These are phyloP conservation scores for Tortricodes alternella DNA, from an alignment of 2,888 invertebrate species.

Conservation along the genomic window DNA sequence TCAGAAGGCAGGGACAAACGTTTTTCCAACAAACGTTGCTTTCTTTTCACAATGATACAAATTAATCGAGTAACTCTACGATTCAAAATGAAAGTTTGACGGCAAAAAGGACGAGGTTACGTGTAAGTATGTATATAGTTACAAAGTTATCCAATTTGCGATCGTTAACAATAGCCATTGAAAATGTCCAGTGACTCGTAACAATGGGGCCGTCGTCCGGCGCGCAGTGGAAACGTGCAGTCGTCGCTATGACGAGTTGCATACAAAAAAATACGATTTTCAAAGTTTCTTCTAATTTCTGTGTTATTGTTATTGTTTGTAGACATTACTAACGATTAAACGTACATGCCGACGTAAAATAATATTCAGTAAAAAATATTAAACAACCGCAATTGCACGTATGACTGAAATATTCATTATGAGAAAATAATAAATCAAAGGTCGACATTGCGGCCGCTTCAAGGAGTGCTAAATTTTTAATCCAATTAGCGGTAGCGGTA, in stretches of 20 bases:
- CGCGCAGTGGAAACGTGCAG: slow-evolving; percentile 7
- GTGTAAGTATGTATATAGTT: slow-evolving; percentile 22
- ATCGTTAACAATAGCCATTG: slow-evolving; percentile 53
- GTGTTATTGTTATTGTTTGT: too few species aligned
- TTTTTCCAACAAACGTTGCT: not conserved
- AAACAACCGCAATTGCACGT: too few species aligned
- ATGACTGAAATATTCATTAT: slow-evolving; percentile 23
- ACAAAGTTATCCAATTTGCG: slow-evolving; percentile 53
- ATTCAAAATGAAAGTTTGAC: slow-evolving; percentile 22
- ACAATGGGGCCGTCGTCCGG: slow-evolving; percentile 37
- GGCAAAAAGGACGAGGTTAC: slow-evolving; percentile 23
- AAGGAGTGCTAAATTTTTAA: slow-evolving; percentile 70
- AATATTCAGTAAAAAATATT: not conserved
- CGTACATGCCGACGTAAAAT: not conserved
- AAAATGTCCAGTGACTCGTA: slow-evolving; percentile 47
- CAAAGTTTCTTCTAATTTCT: not conserved
- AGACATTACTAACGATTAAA: not conserved
- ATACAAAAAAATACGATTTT: slow-evolving; percentile 3
- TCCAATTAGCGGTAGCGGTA: slow-evolving; percentile 66
- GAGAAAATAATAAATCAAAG: slow-evolving; percentile 49
- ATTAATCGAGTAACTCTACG: slow-evolving; percentile 14
- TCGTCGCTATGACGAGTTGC: slow-evolving; percentile 1
- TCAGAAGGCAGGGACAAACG: too few species aligned
- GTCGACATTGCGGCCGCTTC: slow-evolving; percentile 55
- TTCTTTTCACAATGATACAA: slow-evolving; percentile 12